Evolutionary conservation across 1,140 invertebrate species (phyloP), one percentile per base, ranked within the genome.

Genomic region (Contarinia nasturtii): DNA sequence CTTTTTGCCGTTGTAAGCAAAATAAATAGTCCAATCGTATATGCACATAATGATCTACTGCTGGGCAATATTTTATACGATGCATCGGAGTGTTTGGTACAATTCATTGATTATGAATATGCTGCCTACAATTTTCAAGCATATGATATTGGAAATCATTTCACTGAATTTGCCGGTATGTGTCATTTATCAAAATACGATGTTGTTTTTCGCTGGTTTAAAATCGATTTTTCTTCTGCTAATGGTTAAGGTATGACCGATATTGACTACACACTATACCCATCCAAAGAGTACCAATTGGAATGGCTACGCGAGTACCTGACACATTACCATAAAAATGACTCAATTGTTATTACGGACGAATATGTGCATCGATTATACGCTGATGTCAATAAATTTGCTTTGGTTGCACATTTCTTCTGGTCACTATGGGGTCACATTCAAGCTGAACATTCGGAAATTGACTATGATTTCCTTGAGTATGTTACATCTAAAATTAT

Each of bases 91-190:
- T 71, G 76, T 53, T 70, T 70, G 52, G 78, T 97, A 3, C 79
- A 78, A 18, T 98, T 98, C 62, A 98, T 98, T 56, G 95, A 98
- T 67, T 98, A 89, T 67, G 95, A 98, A 65, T 98, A 98, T 68
- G 85, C 86, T 7, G 82, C 75, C 49, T 80, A 80, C 55, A 98
- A 98, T 68, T 94, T 88, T 68, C 87, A 93, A 66, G 83, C 89
- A 1, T 98, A 77, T 67, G 95, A 98, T 67, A 93, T 98, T 63
- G 94, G 82, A 14, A 96, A 98, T 72, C 93, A 98, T 71, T 98
- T 98, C 71, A 80, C 82, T 57, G 94, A 98, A 75, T 97, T 90
- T 75, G 86, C 86, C 56, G 93, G 93, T 84, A 72, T 49, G 15
- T 19, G 7, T 7, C 7, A 12, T 10, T 41, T 18, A 7, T 41